These are phyloP conservation scores for Onychostoma macrolepis DNA, from an alignment of 2,113 vertebrate genomes.

Conservation along the genomic window DNA sequence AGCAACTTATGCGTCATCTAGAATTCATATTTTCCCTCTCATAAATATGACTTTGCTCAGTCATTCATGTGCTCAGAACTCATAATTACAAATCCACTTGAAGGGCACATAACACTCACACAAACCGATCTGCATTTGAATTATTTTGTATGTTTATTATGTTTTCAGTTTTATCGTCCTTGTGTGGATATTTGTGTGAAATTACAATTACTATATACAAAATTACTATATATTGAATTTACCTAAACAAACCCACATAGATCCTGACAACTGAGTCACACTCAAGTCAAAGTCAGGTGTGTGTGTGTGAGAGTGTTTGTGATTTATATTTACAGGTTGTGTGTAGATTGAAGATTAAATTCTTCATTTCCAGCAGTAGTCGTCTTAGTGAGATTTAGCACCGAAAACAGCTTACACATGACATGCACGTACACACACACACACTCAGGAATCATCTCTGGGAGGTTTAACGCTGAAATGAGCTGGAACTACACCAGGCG, in stretches of 20 bases:
- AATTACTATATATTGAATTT: background rate
- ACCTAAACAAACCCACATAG: background rate
- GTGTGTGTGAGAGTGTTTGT: slow-evolving; percentile 6
- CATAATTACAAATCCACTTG: background rate
- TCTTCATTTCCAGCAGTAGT: slow-evolving; percentile 37
- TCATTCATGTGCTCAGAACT: background rate
- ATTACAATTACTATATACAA: background rate
- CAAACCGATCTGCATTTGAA: background rate
- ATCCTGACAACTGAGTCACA: background rate
- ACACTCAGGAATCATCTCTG: slow-evolving; percentile 12
- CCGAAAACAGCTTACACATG: slow-evolving; percentile 33
- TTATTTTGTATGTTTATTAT: background rate
- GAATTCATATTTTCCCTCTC: background rate
- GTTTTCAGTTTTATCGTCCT: background rate
- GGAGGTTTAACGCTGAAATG: slow-evolving; percentile 31
- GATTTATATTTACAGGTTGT: slow-evolving; percentile 43
- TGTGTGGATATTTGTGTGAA: background rate
- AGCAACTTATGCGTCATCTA: background rate
- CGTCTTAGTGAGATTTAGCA: slow-evolving; percentile 44
- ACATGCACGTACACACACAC: slow-evolving; percentile 31
- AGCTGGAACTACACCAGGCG: slow-evolving; percentile 35
- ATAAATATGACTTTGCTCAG: background rate
- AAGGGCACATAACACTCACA: background rate
- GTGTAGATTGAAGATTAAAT: slow-evolving; percentile 48
- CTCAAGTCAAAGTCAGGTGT: background rate